Evolutionary conservation across 2,113 vertebrate genomes (phyloP), one percentile per base, ranked within the genome.

Genomic region (Rhabdornis inornatus): DNA sequence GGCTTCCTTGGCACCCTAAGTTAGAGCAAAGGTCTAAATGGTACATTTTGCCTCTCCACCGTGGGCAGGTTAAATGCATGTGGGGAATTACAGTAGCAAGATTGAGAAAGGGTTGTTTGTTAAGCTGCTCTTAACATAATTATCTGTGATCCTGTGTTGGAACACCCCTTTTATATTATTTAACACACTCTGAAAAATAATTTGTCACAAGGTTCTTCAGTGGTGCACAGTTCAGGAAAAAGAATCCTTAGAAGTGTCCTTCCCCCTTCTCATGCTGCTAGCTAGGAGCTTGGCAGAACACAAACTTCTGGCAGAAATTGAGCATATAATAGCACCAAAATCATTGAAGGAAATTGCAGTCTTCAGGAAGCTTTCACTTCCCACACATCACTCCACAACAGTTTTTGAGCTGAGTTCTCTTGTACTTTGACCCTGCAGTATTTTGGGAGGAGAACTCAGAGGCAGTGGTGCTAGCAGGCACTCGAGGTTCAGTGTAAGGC

Each of bases 291-390:
- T 86, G 59, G 57, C 75, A 87, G 76, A 92, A 88, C 28, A 70
- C 39, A 71, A 91, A 88, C 33, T 83, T 86, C 76, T 90, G 90
- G 75, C 59, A 94, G 78, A 85, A 95, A 91, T 4, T 70, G 52
- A 83, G 52, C 44, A 27, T 52, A 40, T 78, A 93, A 92, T 31
- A 83, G 33, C 75, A 83, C 12, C 47, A 81, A 91, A 94, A 83
- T 71, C 27, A 61, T 1, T 66, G 75, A 82, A 89, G 45, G 57
- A 89, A 96, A 91, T 84, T 65, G 53, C 45, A 87, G 81, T 9
- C 42, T 94, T 92, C 31, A 31, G 66, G n/a, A 89, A 87, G 66
- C 40, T 92, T 94, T 92, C 14, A 18, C 77, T 85, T 89, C 70
- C 66, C 61, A 76, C 91, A 63, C 65, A 83, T 40, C 63, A 21